Percentiles rank a stretch among this genome's conserved stretches.
phyloP scores from a whole-genome alignment of 64 coral and sea anemone genomes.

The Dendrophyllia cribrosa region DNA sequence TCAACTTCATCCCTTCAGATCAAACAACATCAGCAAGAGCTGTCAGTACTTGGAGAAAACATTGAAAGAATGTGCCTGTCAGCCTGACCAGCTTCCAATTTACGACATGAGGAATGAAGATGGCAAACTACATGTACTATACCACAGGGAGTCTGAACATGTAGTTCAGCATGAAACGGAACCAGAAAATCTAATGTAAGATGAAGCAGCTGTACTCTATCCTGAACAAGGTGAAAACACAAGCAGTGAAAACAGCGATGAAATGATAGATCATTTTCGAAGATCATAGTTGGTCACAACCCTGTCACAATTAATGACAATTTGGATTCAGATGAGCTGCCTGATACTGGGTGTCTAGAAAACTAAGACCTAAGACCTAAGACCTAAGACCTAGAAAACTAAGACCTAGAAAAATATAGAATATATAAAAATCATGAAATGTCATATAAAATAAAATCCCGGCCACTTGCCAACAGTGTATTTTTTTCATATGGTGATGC shows the following conservation, averaged over 20 bases:
- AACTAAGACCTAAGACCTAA: no score
- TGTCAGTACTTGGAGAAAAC: background rate
- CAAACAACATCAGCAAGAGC: background rate
- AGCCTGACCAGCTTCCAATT: slow-evolving; percentile 2
- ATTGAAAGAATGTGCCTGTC: background rate
- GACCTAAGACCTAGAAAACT: no score
- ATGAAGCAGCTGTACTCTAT: background rate
- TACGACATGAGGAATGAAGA: slow-evolving; percentile 31
- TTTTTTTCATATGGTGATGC: no score
- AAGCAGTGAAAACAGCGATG: background rate
- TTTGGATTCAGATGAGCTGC: background rate
- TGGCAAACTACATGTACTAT: slow-evolving; percentile 22
- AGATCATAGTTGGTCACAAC: background rate
- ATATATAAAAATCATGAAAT: no score
- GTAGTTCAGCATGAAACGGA: background rate
- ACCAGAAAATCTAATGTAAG: background rate
- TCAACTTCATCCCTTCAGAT: slow-evolving; percentile 10
- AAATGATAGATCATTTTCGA: background rate
- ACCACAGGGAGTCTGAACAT: background rate
- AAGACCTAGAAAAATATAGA: no score
- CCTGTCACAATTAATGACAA: background rate
- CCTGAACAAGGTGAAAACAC: background rate
- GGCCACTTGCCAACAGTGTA: no score
- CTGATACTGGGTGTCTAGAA: no score
- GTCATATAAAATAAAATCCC: no score